A percentile compares a stretch with the other conserved stretches of the same genome.
Evolutionary conservation across 2,888 invertebrate species (phyloP).

Genomic region (Lepidonotus clava): DNA sequence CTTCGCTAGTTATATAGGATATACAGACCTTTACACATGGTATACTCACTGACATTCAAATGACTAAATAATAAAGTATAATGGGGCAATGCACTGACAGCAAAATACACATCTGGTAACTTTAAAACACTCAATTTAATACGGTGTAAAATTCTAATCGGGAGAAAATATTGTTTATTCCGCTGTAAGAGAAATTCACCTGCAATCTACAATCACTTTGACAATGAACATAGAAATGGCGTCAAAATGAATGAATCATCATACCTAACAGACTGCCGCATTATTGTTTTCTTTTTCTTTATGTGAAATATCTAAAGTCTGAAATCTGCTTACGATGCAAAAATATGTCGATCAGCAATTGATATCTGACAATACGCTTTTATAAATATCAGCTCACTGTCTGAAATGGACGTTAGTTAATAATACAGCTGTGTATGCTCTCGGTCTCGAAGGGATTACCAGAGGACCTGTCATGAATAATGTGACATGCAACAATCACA

Average conservation of each 20-base stretch:
- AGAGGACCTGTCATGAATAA: neutral
- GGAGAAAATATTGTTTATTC: no score
- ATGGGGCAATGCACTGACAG: neutral
- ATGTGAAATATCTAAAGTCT: neutral
- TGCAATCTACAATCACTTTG: no score
- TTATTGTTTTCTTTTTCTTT: no score
- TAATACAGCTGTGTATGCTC: neutral
- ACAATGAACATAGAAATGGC: no score
- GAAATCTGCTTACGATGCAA: neutral
- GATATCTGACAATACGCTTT: neutral
- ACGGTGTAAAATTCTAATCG: no score
- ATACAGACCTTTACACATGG: no score
- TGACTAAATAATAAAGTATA: neutral
- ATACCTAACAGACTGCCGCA: no score
- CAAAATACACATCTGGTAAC: slow-evolving; percentile 16
- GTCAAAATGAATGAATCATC: no score
- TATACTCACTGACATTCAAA: slow-evolving; percentile 27
- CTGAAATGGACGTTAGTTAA: slow-evolving; percentile 16
- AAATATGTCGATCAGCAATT: slow-evolving; percentile 8
- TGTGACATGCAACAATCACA: slow-evolving; percentile 34
- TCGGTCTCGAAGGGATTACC: neutral
- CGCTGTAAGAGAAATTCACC: no score
- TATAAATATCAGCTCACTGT: slow-evolving; percentile 5
- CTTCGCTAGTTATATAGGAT: no score
- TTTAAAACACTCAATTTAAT: no score